phyloP scores from a whole-genome alignment of 2,797 vertebrate species.

The Siniperca obscura region DNA sequence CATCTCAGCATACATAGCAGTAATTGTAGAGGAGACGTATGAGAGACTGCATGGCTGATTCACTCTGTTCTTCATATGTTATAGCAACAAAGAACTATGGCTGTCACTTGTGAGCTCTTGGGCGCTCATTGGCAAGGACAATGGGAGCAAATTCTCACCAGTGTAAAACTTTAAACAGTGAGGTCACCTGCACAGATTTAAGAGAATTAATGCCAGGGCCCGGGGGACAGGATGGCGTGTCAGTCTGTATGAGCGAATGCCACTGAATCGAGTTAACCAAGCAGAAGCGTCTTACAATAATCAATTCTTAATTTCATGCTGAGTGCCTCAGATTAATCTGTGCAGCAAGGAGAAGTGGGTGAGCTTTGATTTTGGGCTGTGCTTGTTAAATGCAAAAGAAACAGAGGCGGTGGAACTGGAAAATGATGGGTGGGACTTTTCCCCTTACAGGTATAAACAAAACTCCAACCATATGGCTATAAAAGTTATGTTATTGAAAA shows the following conservation, averaged over 20 bases:
- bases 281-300: slow-evolving; percentile 83
- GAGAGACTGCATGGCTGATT: slow-evolving; percentile 45
- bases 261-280: slow-evolving; percentile 83
- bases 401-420: slow-evolving; percentile 29
- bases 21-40: slow-evolving; percentile 57
- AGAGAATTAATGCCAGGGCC: slow-evolving; percentile 78
- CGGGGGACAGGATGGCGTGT: slow-evolving; percentile 61
- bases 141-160: slow-evolving; percentile 61
- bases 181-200: slow-evolving; percentile 80
- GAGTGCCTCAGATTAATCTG: slow-evolving; percentile 84
- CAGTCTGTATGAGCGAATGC: slow-evolving; percentile 61
- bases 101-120: slow-evolving; percentile 49
- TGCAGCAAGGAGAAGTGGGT: slow-evolving; percentile 61
- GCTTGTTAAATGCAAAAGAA: slow-evolving; percentile 57
- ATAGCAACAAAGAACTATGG: slow-evolving; percentile 53
- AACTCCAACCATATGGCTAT: slow-evolving; percentile 35
- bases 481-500: slow-evolving; percentile 46
- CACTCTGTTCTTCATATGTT: slow-evolving; percentile 54
- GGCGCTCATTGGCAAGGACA: slow-evolving; percentile 70
- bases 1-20: slow-evolving; percentile 43
- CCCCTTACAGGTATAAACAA: slow-evolving; percentile 28
- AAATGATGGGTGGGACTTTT: slow-evolving; percentile 36
- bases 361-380: slow-evolving; percentile 69
- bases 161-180: slow-evolving; percentile 83
- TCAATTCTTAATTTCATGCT: slow-evolving; percentile 90